These are phyloP conservation scores for Neodiprion pinetum DNA, from an alignment of 1,140 invertebrate genomes.

Conservation along the genomic window DNA sequence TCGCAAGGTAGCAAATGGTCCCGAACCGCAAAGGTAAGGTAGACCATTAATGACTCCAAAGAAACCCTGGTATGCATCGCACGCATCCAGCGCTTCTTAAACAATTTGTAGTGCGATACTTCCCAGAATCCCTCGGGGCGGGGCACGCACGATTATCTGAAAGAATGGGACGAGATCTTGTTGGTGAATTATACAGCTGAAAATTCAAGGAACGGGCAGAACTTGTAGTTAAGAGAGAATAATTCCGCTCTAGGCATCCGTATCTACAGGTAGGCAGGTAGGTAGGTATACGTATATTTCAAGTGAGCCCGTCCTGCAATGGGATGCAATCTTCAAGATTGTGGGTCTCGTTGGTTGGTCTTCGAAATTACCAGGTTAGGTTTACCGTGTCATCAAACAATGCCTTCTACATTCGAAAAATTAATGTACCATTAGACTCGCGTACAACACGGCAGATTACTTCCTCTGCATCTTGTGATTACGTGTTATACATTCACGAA, in stretches of 20 bases:
- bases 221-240: slow-evolving; percentile 27
- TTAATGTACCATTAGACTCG: neutral
- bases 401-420: neutral
- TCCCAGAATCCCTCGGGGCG: slow-evolving; percentile 32
- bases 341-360: slow-evolving; percentile 34
- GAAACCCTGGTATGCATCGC: neutral
- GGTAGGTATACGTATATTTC: neutral
- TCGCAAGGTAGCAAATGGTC: neutral
- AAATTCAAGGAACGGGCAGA: slow-evolving; percentile 22
- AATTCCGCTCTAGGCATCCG: slow-evolving; percentile 43
- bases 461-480: neutral
- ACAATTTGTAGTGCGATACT: slow-evolving; percentile 37
- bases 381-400: neutral
- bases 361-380: slow-evolving; percentile 51
- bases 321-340: slow-evolving; percentile 53
- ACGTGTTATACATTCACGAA: neutral
- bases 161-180: slow-evolving; percentile 27
- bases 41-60: neutral
- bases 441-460: neutral
- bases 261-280: neutral
- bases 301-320: neutral
- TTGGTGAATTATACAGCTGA: slow-evolving; percentile 35
- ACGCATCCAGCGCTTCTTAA: neutral
- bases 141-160: slow-evolving; percentile 36
- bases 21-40: neutral